A percentile compares a stretch with the other conserved stretches of the same genome.
Conservation (phyloP, 2,797 vertebrate species). For the Arrhamphus sclerolepis region DNA sequence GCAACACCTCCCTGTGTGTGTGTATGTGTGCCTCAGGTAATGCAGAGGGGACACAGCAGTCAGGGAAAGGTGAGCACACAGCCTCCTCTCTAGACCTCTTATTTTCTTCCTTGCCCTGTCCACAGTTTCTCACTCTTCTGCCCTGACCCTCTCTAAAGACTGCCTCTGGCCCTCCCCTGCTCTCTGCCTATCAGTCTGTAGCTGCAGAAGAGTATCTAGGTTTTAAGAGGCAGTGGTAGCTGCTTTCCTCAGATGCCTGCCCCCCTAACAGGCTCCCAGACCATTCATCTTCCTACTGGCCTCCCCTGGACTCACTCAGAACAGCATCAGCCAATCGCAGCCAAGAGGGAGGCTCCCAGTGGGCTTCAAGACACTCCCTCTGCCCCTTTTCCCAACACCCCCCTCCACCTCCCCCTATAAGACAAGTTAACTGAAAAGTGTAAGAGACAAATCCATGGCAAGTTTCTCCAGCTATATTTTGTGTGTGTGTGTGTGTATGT, state of each 20-base stretch:
- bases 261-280: slow-evolving; percentile 72
- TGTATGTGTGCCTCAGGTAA: slow-evolving; percentile 68
- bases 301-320: slow-evolving; percentile 73
- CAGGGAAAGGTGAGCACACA: slow-evolving; percentile 51
- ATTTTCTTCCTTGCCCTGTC: slow-evolving; percentile 61
- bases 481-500: too few species aligned
- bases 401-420: slow-evolving; percentile 58
- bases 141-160: slow-evolving; percentile 37
- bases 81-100: slow-evolving; percentile 38
- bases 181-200: slow-evolving; percentile 71
- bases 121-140: slow-evolving; percentile 51
- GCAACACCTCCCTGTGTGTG: slow-evolving; percentile 57
- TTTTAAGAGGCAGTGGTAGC: slow-evolving; percentile 76
- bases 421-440: slow-evolving; percentile 46
- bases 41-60: slow-evolving; percentile 53
- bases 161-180: slow-evolving; percentile 51
- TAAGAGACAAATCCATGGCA: slow-evolving; percentile 34
- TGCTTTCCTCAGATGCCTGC: slow-evolving; percentile 73
- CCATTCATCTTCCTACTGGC: slow-evolving; percentile 79
- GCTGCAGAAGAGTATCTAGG: slow-evolving; percentile 76
- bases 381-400: slow-evolving; percentile 61
- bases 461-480: slow-evolving; percentile 34
- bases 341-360: slow-evolving; percentile 63
- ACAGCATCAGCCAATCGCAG: slow-evolving; percentile 71
- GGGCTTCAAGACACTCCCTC: slow-evolving; percentile 63